phyloP scores from a whole-genome alignment of 1,140 invertebrate species.

The Dolichoris vasculosae region DNA sequence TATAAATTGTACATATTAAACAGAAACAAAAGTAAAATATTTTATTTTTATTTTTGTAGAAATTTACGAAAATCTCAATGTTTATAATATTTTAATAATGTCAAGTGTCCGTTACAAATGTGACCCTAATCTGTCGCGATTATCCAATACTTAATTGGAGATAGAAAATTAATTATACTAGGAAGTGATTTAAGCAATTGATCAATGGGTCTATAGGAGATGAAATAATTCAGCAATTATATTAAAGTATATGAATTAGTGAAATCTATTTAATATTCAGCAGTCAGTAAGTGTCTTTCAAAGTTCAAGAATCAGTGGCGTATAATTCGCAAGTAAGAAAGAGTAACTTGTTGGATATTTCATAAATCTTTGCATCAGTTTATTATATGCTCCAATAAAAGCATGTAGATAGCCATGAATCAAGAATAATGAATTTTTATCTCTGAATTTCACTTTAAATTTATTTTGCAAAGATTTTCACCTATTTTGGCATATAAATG shows the following conservation, averaged over 20 bases:
- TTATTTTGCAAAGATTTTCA: neutral
- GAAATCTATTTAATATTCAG: too few relatives aligned
- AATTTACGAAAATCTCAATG: too few relatives aligned
- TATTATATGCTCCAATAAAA: too few relatives aligned
- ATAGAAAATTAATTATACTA: neutral
- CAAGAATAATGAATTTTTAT: neutral
- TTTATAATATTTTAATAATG: too few relatives aligned
- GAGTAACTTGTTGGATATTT: neutral
- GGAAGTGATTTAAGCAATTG: neutral
- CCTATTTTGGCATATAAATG: neutral
- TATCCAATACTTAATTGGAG: neutral
- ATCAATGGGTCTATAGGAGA: neutral
- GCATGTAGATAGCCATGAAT: too few relatives aligned
- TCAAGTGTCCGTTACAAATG: too few relatives aligned
- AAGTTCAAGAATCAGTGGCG: neutral
- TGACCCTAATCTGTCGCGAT: neutral
- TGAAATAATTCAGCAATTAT: neutral
- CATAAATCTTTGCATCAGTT: too few relatives aligned
- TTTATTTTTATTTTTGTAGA: too few relatives aligned
- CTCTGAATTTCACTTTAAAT: neutral
- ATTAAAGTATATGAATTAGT: neutral
- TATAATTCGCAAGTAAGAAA: neutral
- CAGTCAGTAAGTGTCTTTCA: too few relatives aligned
- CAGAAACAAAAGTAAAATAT: too few relatives aligned
- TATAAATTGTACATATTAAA: too few relatives aligned